These are phyloP conservation scores for Sinhomidia bicolor DNA, from an alignment of 2,888 invertebrate species.

Conservation along the genomic window DNA sequence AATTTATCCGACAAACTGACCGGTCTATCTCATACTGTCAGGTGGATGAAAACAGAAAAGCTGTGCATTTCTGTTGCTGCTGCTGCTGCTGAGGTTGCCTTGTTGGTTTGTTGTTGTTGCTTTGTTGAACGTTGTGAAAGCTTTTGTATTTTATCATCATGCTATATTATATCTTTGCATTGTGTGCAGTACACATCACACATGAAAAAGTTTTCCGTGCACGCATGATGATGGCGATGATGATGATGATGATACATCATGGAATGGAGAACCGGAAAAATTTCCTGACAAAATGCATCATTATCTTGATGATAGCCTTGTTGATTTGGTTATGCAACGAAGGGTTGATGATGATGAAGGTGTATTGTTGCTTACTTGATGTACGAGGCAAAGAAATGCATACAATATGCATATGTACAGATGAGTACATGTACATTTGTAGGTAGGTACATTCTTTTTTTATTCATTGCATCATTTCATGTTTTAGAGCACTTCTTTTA, in stretches of 20 bases:
- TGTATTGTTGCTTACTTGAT: not conserved
- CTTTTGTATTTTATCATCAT: conserved; percentile 33
- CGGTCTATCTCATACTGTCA: conserved; percentile 46
- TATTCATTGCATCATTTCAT: conserved; percentile 2
- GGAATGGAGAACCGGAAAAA: conserved; percentile 73
- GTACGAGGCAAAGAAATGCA: not conserved
- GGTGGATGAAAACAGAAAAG: conserved; percentile 38
- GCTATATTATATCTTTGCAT: not conserved
- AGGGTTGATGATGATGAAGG: conserved; percentile 64
- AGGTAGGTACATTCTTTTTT: not conserved
- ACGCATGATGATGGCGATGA: conserved; percentile 33
- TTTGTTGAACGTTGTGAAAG: conserved; percentile 38
- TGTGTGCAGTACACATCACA: not conserved
- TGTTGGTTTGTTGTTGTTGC: not conserved
- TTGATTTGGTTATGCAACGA: conserved; percentile 72
- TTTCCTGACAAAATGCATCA: conserved; percentile 73
- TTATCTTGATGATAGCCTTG: conserved; percentile 75
- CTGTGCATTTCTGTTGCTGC: too few species aligned
- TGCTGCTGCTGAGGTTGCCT: not conserved
- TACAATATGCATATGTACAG: not conserved
- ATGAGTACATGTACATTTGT: too few species aligned
- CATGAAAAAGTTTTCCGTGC: conserved; percentile 15
- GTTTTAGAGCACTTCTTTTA: conserved; percentile 12
- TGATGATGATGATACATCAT: conserved; percentile 45
- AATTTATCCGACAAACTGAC: conserved; percentile 67